Conservation (phyloP, 2,797 vertebrate genomes). For the Rhynchotus rufescens region DNA sequence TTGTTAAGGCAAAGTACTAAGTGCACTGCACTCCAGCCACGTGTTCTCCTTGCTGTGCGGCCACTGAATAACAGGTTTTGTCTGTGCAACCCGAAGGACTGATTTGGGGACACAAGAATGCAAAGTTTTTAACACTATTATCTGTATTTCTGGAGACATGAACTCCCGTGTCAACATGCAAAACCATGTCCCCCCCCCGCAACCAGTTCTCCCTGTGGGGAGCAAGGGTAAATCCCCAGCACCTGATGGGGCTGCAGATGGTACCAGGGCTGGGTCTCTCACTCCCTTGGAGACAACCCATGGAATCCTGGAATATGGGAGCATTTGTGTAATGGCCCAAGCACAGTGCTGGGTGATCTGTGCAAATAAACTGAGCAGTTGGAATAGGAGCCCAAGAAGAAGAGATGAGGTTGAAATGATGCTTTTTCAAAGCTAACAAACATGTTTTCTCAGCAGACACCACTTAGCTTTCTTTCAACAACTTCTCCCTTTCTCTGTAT, state of each 20-base stretch:
- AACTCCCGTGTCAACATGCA: background rate
- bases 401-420: background rate
- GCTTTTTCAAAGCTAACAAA: background rate
- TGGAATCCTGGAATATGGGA: too few species aligned
- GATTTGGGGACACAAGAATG: background rate
- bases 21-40: background rate
- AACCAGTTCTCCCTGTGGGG: background rate
- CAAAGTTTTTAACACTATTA: background rate
- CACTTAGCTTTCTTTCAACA: background rate
- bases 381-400: background rate
- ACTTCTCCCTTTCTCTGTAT: background rate
- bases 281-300: too few species aligned
- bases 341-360: background rate
- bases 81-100: background rate
- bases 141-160: background rate
- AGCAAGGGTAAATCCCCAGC: background rate
- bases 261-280: background rate
- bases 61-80: background rate
- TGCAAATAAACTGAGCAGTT: background rate
- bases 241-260: accelerated
- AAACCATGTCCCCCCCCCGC: background rate
- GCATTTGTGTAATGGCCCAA: accelerated
- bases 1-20: background rate
- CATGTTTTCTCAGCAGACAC: background rate
- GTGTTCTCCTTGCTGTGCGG: background rate